phyloP scores from a whole-genome alignment of 2,888 invertebrate species.

The Lamellibrachia columna region DNA sequence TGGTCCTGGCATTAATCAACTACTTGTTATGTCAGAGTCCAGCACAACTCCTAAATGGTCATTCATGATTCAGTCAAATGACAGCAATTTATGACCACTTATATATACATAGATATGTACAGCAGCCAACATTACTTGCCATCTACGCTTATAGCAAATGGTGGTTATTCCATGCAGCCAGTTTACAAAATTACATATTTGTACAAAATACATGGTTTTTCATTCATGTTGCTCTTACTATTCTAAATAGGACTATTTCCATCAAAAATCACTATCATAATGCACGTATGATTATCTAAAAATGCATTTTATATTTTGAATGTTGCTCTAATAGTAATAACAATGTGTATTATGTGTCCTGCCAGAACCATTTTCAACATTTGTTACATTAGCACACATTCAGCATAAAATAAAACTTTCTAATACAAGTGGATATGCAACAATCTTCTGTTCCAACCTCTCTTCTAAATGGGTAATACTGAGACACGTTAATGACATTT shows the following conservation, averaged over 20 bases:
- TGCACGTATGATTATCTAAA: slow-evolving; percentile 9
- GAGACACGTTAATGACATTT: neutral
- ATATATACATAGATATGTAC: neutral
- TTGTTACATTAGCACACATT: neutral
- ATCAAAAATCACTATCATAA: slow-evolving; percentile 7
- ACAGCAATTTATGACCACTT: neutral
- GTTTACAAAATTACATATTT: neutral
- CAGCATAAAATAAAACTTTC: neutral
- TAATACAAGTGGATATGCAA: slow-evolving; percentile 1
- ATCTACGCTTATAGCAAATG: neutral
- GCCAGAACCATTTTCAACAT: neutral
- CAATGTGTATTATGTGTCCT: neutral
- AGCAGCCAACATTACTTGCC: neutral
- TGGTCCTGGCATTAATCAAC: neutral
- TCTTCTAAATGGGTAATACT: neutral
- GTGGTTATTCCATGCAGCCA: neutral
- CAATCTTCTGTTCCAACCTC: neutral
- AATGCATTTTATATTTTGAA: neutral
- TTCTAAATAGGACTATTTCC: neutral
- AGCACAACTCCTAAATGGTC: neutral
- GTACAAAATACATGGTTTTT: neutral
- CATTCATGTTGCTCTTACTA: neutral
- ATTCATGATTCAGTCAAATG: neutral
- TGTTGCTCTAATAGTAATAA: neutral
- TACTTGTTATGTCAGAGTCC: neutral